Conservation (phyloP, 2,797 vertebrate genomes). For the Cephalopachus bancanus region DNA sequence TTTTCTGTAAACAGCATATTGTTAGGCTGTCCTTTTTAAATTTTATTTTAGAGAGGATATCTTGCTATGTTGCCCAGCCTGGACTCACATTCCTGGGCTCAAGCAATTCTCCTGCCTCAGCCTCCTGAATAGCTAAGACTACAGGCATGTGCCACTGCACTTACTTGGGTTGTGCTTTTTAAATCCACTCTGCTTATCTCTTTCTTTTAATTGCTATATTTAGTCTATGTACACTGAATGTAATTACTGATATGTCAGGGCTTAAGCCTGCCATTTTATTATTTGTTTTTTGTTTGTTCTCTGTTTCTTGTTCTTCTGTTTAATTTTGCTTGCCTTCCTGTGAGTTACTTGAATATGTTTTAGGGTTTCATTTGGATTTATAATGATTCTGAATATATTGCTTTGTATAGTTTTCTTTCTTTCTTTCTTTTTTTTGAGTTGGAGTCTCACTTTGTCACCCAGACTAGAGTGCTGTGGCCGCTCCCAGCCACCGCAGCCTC, state of each 20-base stretch:
- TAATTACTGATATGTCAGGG: conserved; percentile 16
- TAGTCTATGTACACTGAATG: conserved; percentile 18
- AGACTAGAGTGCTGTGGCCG: too few species aligned
- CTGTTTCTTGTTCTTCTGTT: conserved; percentile 20
- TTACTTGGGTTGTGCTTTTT: not conserved
- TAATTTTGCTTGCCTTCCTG: conserved; percentile 11
- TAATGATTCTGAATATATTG: conserved; percentile 35
- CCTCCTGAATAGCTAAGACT: not conserved
- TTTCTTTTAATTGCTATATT: conserved; percentile 42
- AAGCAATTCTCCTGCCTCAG: not conserved
- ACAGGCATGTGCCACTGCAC: not conserved
- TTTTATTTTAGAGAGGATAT: not conserved
- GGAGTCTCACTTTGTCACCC: too few species aligned
- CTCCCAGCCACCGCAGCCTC: too few species aligned
- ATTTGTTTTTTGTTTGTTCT: conserved; percentile 16
- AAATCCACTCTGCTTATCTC: not conserved
- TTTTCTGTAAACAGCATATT: too few species aligned
- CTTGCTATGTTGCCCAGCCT: not conserved
- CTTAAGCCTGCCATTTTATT: conserved; percentile 2
- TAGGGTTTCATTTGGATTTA: conserved; percentile 18
- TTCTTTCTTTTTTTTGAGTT: too few species aligned
- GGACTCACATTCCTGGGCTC: not conserved
- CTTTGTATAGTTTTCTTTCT: conserved; percentile 31
- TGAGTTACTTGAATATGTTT: conserved; percentile 30
- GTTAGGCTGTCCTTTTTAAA: not conserved